These are phyloP conservation scores for Dicranocentrus wangi DNA, from an alignment of 2,888 invertebrate species.

Conservation along the genomic window DNA sequence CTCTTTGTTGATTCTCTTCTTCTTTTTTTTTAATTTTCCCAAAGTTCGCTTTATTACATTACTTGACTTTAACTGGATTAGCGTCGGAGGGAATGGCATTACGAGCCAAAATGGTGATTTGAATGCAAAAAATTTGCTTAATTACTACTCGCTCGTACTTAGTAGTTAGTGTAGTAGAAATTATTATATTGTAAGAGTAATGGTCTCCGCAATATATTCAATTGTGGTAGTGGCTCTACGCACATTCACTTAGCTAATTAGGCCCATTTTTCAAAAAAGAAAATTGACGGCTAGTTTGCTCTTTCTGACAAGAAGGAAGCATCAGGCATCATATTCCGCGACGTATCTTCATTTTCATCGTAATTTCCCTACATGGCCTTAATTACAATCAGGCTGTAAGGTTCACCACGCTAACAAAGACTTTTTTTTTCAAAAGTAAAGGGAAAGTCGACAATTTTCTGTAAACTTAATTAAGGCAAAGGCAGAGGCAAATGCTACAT, in stretches of 20 bases:
- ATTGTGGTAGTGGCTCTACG: neutral
- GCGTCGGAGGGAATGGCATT: slow-evolving; percentile 28
- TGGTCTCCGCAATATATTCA: no score
- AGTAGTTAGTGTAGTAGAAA: neutral
- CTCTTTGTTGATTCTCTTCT: slow-evolving; percentile 1
- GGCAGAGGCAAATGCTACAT: no score
- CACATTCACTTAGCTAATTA: slow-evolving; percentile 29
- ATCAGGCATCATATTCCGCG: neutral
- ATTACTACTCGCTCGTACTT: slow-evolving; percentile 23
- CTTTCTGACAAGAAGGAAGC: slow-evolving; percentile 5
- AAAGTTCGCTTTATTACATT: neutral
- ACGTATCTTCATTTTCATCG: slow-evolving; percentile 1
- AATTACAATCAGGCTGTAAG: slow-evolving; percentile 20
- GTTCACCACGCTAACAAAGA: neutral
- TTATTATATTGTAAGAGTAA: neutral
- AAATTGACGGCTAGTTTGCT: slow-evolving; percentile 37
- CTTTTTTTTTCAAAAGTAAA: neutral
- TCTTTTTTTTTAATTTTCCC: neutral
- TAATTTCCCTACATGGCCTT: slow-evolving; percentile 1
- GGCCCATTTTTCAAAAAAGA: slow-evolving; percentile 39
- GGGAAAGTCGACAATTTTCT: slow-evolving; percentile 4
- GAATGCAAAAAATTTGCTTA: slow-evolving; percentile 34
- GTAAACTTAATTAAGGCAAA: neutral
- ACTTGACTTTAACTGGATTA: slow-evolving; percentile 28
- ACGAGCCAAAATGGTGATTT: slow-evolving; percentile 34